Evolutionary conservation across 2,113 vertebrate species (phyloP).

Genomic region (Glaucomys volans): DNA sequence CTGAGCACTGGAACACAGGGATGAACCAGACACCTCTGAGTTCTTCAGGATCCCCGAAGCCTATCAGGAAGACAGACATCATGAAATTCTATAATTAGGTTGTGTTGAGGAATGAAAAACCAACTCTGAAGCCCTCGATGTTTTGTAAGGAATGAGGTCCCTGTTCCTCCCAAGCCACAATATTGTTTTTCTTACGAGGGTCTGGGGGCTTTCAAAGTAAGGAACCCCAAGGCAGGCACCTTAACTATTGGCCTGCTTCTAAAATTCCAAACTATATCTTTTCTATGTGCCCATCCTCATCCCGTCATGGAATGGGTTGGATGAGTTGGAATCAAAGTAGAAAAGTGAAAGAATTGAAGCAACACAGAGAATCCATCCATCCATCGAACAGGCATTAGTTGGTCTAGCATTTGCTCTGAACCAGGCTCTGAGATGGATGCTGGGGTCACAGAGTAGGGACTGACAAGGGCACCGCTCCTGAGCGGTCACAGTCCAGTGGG

Average conservation of each 20-base stretch:
- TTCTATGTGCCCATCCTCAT: neutral
- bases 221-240: neutral
- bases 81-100: neutral
- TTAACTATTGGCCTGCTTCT: neutral
- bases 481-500: neutral
- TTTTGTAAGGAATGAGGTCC: neutral
- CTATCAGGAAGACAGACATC: neutral
- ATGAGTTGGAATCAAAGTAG: neutral
- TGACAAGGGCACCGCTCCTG: neutral
- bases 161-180: neutral
- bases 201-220: neutral
- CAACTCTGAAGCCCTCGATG: neutral
- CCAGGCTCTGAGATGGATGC: neutral
- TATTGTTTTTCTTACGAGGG: neutral
- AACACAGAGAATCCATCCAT: neutral
- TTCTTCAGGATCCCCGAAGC: neutral
- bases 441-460: neutral
- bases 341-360: neutral
- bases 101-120: neutral
- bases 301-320: neutral
- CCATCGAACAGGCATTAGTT: neutral
- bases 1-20: neutral
- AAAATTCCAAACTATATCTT: neutral
- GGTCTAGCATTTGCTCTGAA: neutral
- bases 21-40: neutral